These are phyloP conservation scores for Acipenser ruthenus DNA, from an alignment of 2,797 vertebrate genomes.

Conservation along the genomic window DNA sequence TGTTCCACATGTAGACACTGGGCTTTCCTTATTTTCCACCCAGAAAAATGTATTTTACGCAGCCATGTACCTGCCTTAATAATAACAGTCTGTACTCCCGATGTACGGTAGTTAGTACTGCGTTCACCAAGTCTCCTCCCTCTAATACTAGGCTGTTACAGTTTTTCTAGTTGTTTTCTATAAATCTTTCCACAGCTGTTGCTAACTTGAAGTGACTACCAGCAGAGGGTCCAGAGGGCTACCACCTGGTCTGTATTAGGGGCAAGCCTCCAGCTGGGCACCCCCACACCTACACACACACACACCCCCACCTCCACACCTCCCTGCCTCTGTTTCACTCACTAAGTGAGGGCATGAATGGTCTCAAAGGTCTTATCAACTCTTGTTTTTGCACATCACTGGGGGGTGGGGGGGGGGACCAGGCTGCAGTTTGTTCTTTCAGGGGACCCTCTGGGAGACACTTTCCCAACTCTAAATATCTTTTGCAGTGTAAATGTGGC, in stretches of 20 bases:
- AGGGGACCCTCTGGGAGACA: neutral
- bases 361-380: neutral
- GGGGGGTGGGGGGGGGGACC: neutral
- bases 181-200: constrained; percentile 23
- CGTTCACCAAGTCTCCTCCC: too few relatives aligned
- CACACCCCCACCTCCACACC: neutral
- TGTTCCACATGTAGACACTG: too few relatives aligned
- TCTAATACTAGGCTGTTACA: too few relatives aligned
- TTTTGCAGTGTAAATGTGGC: constrained; percentile 34
- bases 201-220: constrained; percentile 20
- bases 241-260: constrained; percentile 30
- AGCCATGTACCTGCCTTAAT: too few relatives aligned
- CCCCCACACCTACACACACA: neutral
- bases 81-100: too few relatives aligned
- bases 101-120: too few relatives aligned
- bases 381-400: constrained; percentile 1
- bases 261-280: neutral
- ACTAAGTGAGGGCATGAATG: neutral
- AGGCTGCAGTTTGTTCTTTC: neutral
- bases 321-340: too few relatives aligned
- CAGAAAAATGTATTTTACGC: too few relatives aligned
- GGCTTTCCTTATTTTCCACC: too few relatives aligned
- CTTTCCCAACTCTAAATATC: constrained; percentile 21
- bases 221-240: constrained; percentile 29
- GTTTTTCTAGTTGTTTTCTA: too few relatives aligned